Evolutionary conservation across 2,113 vertebrate species (phyloP), one percentile per base, ranked within the genome.

Genomic region (Petrocephalus microphthalmus): DNA sequence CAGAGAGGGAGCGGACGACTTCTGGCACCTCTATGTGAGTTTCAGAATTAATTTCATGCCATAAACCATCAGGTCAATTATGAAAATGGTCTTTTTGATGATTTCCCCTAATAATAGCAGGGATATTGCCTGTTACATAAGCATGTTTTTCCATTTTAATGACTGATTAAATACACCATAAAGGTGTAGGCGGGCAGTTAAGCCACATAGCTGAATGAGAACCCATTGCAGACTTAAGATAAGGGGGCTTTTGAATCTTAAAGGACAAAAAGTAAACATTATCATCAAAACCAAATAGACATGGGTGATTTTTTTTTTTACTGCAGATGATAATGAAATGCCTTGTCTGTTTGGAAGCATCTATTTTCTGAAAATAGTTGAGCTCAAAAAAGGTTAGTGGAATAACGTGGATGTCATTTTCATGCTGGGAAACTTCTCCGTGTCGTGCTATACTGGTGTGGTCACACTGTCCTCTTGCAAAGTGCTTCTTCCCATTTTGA

Each of bases 41-140:
- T 54, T 85, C 84, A 25, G 52, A 49, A 49, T 84, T n/a, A 54
- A 85, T 54, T 53, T 54, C 84, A 85, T 8, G 25, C 52, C 6
- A 7, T 85, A 85, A 85, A 52, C 49, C n/a, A 54, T 47, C 25
- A 56, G 49, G 25, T 85, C 29, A 54, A 54, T 85, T 54, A 85
- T 53, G 25, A 85, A 85, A 85, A 29, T 54, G n/a, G 51, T 85
- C 52, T 56, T 53, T 85, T 85, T 85, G 49, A 54, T 85, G 13
- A 85, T 85, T 33, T 53, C 29, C 54, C 25, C 51, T 51, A 56
- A 17, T 54, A 56, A 85, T 54, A 37, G 51, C 3, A 49, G 3
- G 42, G 47, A 49, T 49, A 49, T 49, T 49, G 47, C 60, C n/a
- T 67, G 47, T 54, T 56, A 85, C 51, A 33, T 85, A 54, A 85